Percentiles rank a stretch among this genome's conserved stretches.
Conservation (phyloP, 1,140 invertebrate genomes). For the Pseudomyrmex flavicornis region DNA sequence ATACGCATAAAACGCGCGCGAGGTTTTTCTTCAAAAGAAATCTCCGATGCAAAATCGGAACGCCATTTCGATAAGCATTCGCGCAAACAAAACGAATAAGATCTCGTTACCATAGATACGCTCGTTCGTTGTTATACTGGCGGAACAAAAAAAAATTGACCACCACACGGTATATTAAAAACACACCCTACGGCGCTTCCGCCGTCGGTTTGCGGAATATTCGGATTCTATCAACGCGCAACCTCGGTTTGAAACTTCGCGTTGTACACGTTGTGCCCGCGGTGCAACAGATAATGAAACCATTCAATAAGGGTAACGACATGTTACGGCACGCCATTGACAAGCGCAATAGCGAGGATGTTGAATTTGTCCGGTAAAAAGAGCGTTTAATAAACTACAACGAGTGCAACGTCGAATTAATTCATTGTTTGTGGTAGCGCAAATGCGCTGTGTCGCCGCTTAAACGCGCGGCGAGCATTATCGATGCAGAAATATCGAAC, state of each 20-base stretch:
- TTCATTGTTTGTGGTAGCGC: constrained; percentile 35
- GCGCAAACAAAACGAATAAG: constrained; percentile 38
- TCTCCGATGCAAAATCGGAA: not conserved
- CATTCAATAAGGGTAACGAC: constrained; percentile 51
- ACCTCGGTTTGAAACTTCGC: constrained; percentile 16
- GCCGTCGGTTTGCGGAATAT: constrained; percentile 36
- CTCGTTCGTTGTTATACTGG: constrained; percentile 20
- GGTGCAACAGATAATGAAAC: constrained; percentile 59
- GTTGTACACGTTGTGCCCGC: constrained; percentile 19
- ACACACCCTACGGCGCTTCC: constrained; percentile 50
- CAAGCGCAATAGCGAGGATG: not conserved
- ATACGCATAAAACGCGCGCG: not conserved
- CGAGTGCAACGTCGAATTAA: constrained; percentile 17
- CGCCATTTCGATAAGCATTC: constrained; percentile 33
- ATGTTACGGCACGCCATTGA: constrained; percentile 40
- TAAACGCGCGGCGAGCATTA: constrained; percentile 11
- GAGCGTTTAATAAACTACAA: constrained; percentile 52
- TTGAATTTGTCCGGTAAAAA: constrained; percentile 35
- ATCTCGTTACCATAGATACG: constrained; percentile 53
- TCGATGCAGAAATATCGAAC: constrained; percentile 32
- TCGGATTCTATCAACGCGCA: constrained; percentile 46
- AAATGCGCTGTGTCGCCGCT: not conserved
- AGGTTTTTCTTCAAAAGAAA: not conserved
- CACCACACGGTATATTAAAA: constrained; percentile 63
- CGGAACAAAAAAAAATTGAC: constrained; percentile 37